A percentile compares a stretch with the other conserved stretches of the same genome.
Conservation (phyloP, 2,888 invertebrate species). For the Yponomeuta evonymella region DNA sequence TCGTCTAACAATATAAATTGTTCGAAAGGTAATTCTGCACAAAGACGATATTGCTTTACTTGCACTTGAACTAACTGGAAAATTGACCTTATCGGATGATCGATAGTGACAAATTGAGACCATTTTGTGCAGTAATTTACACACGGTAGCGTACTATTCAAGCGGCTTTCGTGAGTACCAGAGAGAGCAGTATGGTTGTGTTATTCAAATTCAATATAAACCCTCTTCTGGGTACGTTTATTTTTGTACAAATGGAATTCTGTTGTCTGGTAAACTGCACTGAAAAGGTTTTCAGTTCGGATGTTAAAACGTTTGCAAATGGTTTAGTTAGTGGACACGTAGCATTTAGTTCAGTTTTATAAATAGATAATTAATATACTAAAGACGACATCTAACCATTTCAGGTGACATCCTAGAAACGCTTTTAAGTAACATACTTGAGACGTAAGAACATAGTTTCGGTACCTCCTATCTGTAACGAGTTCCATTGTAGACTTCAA, state of each 20-base stretch:
- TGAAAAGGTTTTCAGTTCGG: not conserved
- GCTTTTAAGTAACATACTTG: too few species aligned
- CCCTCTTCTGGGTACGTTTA: not conserved
- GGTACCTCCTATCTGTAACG: too few species aligned
- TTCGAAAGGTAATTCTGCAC: too few species aligned
- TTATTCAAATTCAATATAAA: not conserved
- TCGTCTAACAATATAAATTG: not conserved
- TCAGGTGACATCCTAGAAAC: too few species aligned
- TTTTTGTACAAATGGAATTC: not conserved
- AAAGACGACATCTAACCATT: too few species aligned
- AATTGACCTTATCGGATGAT: constrained; percentile 53
- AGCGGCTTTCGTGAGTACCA: not conserved
- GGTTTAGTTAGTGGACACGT: too few species aligned
- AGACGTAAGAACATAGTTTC: too few species aligned
- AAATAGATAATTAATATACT: too few species aligned
- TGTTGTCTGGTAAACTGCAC: not conserved
- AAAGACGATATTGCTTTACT: not conserved
- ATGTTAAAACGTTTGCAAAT: too few species aligned
- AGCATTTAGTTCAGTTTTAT: too few species aligned
- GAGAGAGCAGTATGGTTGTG: not conserved
- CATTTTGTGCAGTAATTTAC: constrained; percentile 5
- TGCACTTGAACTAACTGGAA: constrained; percentile 30
- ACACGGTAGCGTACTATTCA: not conserved
- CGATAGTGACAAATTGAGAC: constrained; percentile 56
- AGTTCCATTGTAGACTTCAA: too few species aligned